Percentiles rank a stretch among this genome's conserved stretches.
phyloP scores from a whole-genome alignment of 2,113 vertebrate genomes.

The Trogon melanurus region DNA sequence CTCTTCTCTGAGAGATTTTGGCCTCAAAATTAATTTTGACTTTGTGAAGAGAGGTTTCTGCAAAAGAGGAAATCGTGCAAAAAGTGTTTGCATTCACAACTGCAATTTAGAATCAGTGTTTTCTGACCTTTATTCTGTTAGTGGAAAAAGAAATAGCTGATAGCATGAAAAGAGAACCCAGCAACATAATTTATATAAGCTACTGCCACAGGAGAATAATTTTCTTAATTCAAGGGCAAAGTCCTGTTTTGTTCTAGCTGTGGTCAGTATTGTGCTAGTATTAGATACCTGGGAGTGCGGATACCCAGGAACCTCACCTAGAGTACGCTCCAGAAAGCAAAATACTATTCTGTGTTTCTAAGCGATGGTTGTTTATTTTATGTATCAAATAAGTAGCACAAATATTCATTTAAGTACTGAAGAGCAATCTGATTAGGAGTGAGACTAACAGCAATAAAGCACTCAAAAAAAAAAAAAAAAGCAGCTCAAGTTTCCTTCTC shows the following conservation, averaged over 20 bases:
- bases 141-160: not conserved
- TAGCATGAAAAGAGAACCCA: not conserved
- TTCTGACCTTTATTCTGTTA: not conserved
- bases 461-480: not conserved
- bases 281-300: not conserved
- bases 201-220: not conserved
- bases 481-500: not conserved
- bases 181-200: not conserved
- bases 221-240: not conserved
- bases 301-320: not conserved
- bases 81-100: not conserved
- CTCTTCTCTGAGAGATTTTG: not conserved
- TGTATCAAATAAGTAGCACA: not conserved
- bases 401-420: not conserved
- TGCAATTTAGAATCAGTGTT: not conserved
- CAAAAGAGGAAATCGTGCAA: not conserved
- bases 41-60: not conserved
- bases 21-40: not conserved
- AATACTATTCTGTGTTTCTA: not conserved
- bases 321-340: not conserved
- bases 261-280: not conserved
- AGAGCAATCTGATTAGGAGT: not conserved
- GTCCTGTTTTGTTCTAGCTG: not conserved
- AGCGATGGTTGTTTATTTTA: not conserved
- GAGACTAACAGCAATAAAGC: not conserved